Evolutionary conservation across 2,113 vertebrate genomes (phyloP).

Genomic region (Oncorhynchus clarkii): DNA sequence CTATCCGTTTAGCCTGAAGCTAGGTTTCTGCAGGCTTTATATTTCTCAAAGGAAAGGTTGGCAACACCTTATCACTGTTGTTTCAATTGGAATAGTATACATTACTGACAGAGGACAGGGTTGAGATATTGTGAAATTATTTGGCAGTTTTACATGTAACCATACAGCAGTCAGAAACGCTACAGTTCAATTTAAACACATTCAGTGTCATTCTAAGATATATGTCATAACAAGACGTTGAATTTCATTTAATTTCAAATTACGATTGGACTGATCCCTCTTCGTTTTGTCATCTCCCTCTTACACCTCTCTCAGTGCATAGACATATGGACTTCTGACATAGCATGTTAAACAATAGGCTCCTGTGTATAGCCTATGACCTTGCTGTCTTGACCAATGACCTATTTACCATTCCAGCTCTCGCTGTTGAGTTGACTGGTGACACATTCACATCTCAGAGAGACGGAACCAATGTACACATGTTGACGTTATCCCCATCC

Average conservation of each 20-base stretch:
- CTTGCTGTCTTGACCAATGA: constrained; percentile 29
- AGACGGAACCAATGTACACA: constrained; percentile 47
- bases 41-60: constrained; percentile 42
- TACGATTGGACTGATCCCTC: constrained; percentile 42
- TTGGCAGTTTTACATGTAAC: constrained; percentile 40
- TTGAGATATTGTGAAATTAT: constrained; percentile 53
- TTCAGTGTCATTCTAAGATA: constrained; percentile 40
- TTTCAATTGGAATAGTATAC: constrained; percentile 55
- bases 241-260: constrained; percentile 58
- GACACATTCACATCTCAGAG: constrained; percentile 50
- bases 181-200: constrained; percentile 32
- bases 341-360: constrained; percentile 1
- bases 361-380: constrained; percentile 34
- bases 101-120: constrained; percentile 35
- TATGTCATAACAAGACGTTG: constrained; percentile 58
- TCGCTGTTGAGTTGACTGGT: background rate
- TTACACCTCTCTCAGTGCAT: no score
- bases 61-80: constrained; percentile 54
- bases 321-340: no score
- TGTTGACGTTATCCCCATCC: constrained; percentile 23
- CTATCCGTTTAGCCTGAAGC: constrained; percentile 48
- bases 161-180: constrained; percentile 61
- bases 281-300: constrained; percentile 46
- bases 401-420: background rate
- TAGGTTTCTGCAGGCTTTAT: constrained; percentile 53